phyloP scores from a whole-genome alignment of 2,797 vertebrate species.

The Malacoctenus gilli region DNA sequence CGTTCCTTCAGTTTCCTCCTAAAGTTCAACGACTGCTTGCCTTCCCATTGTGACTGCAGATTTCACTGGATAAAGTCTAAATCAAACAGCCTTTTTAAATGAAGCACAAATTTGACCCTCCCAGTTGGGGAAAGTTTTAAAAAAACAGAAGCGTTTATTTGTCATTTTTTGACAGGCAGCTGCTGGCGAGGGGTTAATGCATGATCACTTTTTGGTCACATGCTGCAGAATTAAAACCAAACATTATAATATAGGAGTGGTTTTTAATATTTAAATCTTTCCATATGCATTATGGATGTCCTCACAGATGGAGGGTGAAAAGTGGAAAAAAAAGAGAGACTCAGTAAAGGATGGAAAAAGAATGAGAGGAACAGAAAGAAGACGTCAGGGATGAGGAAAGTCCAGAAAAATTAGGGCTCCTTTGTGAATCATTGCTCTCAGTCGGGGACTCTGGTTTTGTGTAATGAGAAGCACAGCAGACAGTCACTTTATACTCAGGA shows the following conservation, averaged over 20 bases:
- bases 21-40: no score
- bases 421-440: slow-evolving; percentile 38
- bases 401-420: background rate
- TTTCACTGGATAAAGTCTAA: no score
- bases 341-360: no score
- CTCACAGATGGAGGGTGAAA: background rate
- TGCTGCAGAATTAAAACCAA: background rate
- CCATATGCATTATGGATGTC: background rate
- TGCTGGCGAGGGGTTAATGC: background rate
- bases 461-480: slow-evolving; percentile 23
- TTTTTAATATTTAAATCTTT: slow-evolving; percentile 7
- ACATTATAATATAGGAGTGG: background rate
- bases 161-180: background rate
- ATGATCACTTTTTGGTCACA: background rate
- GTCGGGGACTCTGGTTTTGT: slow-evolving; percentile 6
- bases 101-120: no score
- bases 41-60: no score
- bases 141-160: no score
- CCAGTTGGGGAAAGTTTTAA: no score
- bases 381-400: background rate
- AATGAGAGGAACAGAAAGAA: background rate
- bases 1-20: no score
- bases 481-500: slow-evolving; percentile 40
- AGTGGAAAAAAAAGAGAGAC: background rate
- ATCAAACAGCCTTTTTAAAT: no score